Evolutionary conservation across 2,797 vertebrate species (phyloP).

Genomic region (Falco novaeseelandiae): DNA sequence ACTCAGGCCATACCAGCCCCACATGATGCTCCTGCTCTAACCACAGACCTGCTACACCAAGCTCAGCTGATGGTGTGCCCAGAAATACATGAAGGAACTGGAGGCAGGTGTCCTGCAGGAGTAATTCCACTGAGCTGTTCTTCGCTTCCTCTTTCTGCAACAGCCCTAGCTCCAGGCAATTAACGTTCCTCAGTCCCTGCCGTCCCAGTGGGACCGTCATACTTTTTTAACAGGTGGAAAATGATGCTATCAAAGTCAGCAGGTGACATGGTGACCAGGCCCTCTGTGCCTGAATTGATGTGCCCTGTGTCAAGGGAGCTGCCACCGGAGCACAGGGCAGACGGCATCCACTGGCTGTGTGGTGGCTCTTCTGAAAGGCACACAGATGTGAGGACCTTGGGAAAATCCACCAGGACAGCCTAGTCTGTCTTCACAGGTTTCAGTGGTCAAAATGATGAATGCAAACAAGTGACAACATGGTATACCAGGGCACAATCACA

Average conservation of each 20-base stretch:
- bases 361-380: neutral
- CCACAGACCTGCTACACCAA: neutral
- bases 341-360: accelerated
- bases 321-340: neutral
- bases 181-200: neutral
- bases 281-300: neutral
- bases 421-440: neutral
- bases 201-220: neutral
- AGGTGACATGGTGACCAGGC: neutral
- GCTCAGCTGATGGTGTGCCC: neutral
- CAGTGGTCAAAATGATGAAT: neutral
- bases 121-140: neutral
- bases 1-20: neutral
- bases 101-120: neutral
- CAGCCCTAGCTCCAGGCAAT: neutral
- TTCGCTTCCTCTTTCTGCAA: neutral
- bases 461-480: neutral
- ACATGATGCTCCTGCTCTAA: neutral
- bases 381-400: neutral
- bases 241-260: neutral
- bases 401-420: neutral
- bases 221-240: neutral
- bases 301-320: accelerated
- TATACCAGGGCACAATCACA: neutral
- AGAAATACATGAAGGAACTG: neutral